A percentile compares a stretch with the other conserved stretches of the same genome.
Conservation (phyloP, 2,113 vertebrate species). For the Zingel zingel region DNA sequence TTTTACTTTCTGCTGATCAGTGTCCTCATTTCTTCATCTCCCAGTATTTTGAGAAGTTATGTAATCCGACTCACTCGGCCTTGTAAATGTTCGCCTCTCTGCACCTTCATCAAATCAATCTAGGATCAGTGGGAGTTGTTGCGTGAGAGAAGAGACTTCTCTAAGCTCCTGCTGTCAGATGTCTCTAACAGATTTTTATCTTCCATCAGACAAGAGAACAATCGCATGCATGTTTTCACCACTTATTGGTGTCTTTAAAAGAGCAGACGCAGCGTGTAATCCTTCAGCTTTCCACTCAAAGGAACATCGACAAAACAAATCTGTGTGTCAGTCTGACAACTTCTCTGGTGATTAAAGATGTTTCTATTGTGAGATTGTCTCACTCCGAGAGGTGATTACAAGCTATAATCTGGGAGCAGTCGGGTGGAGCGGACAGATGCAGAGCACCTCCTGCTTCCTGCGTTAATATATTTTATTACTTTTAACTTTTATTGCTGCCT, state of each 20-base stretch:
- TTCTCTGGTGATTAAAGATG: constrained; percentile 33
- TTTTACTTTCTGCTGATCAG: no score
- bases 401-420: constrained; percentile 14
- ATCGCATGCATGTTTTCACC: constrained; percentile 30
- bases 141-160: not conserved
- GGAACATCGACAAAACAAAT: constrained; percentile 17
- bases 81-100: not conserved
- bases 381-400: constrained; percentile 22
- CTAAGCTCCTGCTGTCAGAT: not conserved
- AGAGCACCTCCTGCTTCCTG: constrained; percentile 2
- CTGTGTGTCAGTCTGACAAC: constrained; percentile 10
- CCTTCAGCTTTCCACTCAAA: constrained; percentile 21
- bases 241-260: constrained; percentile 39
- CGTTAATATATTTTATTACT: constrained; percentile 12
- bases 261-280: constrained; percentile 33
- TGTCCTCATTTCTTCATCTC: no score
- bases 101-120: constrained; percentile 5
- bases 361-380: constrained; percentile 2
- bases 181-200: constrained; percentile 10
- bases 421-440: constrained; percentile 15
- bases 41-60: not conserved
- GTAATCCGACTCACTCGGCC: not conserved
- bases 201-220: constrained; percentile 30
- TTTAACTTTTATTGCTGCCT: constrained; percentile 4
- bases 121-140: not conserved